phyloP scores from a whole-genome alignment of 2,113 vertebrate species.

The Callipepla squamata region DNA sequence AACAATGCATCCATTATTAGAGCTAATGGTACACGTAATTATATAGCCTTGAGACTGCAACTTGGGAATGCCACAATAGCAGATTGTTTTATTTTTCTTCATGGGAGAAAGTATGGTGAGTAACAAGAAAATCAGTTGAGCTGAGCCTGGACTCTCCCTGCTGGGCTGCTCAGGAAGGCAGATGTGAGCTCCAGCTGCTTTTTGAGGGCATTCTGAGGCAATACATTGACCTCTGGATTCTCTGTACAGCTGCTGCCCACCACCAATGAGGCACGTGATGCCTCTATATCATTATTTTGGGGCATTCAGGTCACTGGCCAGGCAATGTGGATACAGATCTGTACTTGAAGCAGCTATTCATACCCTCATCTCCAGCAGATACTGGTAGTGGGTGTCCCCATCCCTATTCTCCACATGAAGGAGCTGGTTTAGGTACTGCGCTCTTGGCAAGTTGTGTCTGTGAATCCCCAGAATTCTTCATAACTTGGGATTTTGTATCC shows the following conservation, averaged over 20 bases:
- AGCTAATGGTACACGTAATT: conserved; percentile 3
- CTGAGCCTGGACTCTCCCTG: background rate
- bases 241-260: background rate
- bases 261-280: fast-evolving
- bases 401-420: background rate
- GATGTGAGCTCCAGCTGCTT: background rate
- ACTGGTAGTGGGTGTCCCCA: background rate
- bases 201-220: background rate
- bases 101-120: conserved; percentile 6
- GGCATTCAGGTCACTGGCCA: background rate
- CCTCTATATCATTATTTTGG: background rate
- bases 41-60: conserved; percentile 49
- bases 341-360: background rate
- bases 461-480: background rate
- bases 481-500: background rate
- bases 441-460: background rate
- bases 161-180: background rate
- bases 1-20: conserved; percentile 52
- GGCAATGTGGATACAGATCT: background rate
- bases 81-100: background rate
- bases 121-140: background rate
- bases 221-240: background rate
- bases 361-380: background rate
- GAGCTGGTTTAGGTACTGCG: background rate
- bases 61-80: conserved; percentile 8